Base-by-base conservation (phyloP, 2,113 vertebrate genomes). In the Bufo gargarizans region DNA sequence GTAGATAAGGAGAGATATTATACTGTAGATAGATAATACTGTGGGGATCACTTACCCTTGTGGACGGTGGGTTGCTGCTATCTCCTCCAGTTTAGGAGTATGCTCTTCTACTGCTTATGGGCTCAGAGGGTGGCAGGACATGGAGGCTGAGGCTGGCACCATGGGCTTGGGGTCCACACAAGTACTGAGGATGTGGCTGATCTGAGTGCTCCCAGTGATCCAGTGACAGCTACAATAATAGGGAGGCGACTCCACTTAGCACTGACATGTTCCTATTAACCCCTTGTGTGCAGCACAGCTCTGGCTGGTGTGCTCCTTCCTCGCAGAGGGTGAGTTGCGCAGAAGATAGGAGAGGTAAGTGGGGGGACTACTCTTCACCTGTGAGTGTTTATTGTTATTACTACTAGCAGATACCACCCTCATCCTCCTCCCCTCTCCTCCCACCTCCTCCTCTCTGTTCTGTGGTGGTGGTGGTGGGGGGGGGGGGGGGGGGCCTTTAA, bases 201-300 rank as follows among this genome's bases (percentile, higher is more conserved):
- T 91, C 92, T 92, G 53, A 90, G 92, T 91, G 89, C 82, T 91
- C 93, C 89, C 93, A 91, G 93, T 91, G 94, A 95, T 96, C 93
- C 94, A 94, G 93, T 95, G 96, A 96, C 96, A 96, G 96, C 94
- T 94, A 94, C 93, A 94, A 94, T 95, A 95, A 95, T 90, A 93
- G 95, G 92, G 94, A 95, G 94, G 94, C 96, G 82, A 96, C 96
- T 96, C 96, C 97, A 96, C 96, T 95, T 93, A 93, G 92, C 89
- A 87, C 90, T 92, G 89, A 91, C 92, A 90, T 89, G 90, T 92
- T 90, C 90, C 90, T 92, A 94, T 94, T 93, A 93, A 94, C 94
- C 90, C 83, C 91, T 92, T 91, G 93, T 91, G 91, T 89, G 89
- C 93, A 86, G 91, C 72, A 49, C 91, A 78, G 90, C 92, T 14